Conservation (phyloP, 2,113 vertebrate species). For the Cottus gobio region DNA sequence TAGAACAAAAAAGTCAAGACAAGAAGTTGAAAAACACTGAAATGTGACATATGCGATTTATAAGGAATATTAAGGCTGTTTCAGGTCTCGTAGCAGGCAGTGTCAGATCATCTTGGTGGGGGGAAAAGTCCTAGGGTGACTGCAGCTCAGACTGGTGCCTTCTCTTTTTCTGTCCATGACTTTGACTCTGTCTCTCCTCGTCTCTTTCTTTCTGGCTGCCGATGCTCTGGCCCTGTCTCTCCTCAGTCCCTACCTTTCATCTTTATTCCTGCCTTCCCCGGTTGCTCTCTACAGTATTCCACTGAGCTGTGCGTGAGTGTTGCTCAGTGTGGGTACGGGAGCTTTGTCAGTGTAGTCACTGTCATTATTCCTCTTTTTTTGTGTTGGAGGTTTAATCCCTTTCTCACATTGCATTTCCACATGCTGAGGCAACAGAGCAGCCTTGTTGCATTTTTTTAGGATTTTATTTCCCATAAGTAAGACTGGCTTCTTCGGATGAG, state of each 20-base stretch:
- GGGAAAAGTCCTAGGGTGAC: slow-evolving; percentile 50
- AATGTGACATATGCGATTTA: slow-evolving; percentile 73
- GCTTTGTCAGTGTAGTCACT: slow-evolving; percentile 43
- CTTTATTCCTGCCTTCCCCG: slow-evolving; percentile 20
- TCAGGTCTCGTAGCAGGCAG: slow-evolving; percentile 53
- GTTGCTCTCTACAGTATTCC: slow-evolving; percentile 50
- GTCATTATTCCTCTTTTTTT: slow-evolving; percentile 53
- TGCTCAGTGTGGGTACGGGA: slow-evolving; percentile 46
- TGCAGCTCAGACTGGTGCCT: slow-evolving; percentile 38
- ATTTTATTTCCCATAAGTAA: slow-evolving; percentile 60
- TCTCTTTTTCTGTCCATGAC: slow-evolving; percentile 39
- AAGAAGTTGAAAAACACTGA: slow-evolving; percentile 55
- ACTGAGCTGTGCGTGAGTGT: slow-evolving; percentile 44
- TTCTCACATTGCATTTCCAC: slow-evolving; percentile 71
- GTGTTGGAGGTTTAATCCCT: slow-evolving; percentile 66
- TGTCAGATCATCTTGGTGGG: slow-evolving; percentile 62
- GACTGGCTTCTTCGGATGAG: slow-evolving; percentile 42
- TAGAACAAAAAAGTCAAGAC: slow-evolving; percentile 37
- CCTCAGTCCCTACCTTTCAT: slow-evolving; percentile 34
- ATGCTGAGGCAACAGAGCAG: slow-evolving; percentile 60
- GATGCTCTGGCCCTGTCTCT: slow-evolving; percentile 31
- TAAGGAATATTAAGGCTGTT: slow-evolving; percentile 66
- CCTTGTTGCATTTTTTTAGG: slow-evolving; percentile 22
- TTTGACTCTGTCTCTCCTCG: slow-evolving; percentile 48
- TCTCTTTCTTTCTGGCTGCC: slow-evolving; percentile 34